These are phyloP conservation scores for Hydropsyche betteni DNA, from an alignment of 2,888 invertebrate genomes.

Conservation along the genomic window DNA sequence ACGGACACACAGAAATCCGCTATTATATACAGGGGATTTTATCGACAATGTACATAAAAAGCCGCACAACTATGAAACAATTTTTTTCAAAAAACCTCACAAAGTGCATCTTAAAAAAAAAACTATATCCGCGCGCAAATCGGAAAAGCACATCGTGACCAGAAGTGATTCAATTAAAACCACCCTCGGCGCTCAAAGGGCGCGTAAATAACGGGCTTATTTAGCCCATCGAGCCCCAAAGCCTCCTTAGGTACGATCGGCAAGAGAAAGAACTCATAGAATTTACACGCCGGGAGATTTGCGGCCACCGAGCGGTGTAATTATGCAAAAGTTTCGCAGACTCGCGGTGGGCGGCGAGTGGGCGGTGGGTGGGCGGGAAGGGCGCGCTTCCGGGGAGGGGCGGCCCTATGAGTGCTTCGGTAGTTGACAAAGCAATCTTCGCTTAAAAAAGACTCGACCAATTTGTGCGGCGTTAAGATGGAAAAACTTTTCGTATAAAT, in stretches of 20 bases:
- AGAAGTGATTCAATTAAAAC: slow-evolving; percentile 37
- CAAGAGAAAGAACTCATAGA: slow-evolving; percentile 17
- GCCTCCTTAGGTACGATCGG: background rate
- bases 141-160: slow-evolving; percentile 5
- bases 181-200: slow-evolving; percentile 16
- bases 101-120: too few species aligned
- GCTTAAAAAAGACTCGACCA: slow-evolving; percentile 10
- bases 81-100: too few species aligned
- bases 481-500: too few species aligned
- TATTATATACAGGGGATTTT: too few species aligned
- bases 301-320: slow-evolving; percentile 30
- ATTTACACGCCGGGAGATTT: slow-evolving; percentile 36
- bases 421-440: slow-evolving; percentile 33
- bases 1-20: too few species aligned
- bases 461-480: background rate
- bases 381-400: background rate
- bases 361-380: background rate
- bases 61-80: too few species aligned
- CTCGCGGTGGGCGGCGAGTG: slow-evolving; percentile 2
- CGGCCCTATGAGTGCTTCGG: background rate
- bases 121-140: too few species aligned
- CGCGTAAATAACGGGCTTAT: slow-evolving; percentile 36
- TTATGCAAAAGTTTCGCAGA: slow-evolving; percentile 30
- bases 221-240: slow-evolving; percentile 32
- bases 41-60: too few species aligned